Percentiles rank a stretch among this genome's conserved stretches.
Conservation (phyloP, 2,797 vertebrate genomes). For the Lagodon rhomboides region DNA sequence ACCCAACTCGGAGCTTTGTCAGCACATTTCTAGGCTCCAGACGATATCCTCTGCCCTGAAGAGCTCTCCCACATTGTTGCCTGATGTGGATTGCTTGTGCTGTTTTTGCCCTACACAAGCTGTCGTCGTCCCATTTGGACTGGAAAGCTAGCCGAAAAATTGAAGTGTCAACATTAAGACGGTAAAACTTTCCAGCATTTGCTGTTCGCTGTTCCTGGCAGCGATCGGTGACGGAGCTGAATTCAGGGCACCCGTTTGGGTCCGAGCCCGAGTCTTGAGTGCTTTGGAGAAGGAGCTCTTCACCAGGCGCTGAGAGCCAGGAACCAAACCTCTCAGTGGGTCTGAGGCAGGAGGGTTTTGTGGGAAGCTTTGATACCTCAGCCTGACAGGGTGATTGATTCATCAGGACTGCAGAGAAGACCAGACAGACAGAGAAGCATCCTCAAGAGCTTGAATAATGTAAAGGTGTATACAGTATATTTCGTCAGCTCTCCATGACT, state of each 20-base stretch:
- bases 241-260: slow-evolving; percentile 70
- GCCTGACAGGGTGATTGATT: slow-evolving; percentile 56
- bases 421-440: slow-evolving; percentile 37
- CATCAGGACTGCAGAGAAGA: slow-evolving; percentile 37
- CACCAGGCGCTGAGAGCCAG: slow-evolving; percentile 35
- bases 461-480: slow-evolving; percentile 16
- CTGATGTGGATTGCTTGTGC: slow-evolving; percentile 15
- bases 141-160: slow-evolving; percentile 47
- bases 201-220: slow-evolving; percentile 72
- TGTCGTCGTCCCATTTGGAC: slow-evolving; percentile 61
- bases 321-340: slow-evolving; percentile 50
- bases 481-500: slow-evolving; percentile 25
- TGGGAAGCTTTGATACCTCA: slow-evolving; percentile 42
- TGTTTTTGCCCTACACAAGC: slow-evolving; percentile 45
- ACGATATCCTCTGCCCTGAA: not conserved
- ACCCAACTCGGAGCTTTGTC: slow-evolving; percentile 17
- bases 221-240: slow-evolving; percentile 39
- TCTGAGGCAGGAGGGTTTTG: slow-evolving; percentile 31
- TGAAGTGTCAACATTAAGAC: slow-evolving; percentile 54
- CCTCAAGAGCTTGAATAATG: slow-evolving; percentile 24
- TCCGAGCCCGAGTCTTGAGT: slow-evolving; percentile 44
- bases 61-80: slow-evolving; percentile 27
- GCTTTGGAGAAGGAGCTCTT: slow-evolving; percentile 45
- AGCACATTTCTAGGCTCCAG: slow-evolving; percentile 23
- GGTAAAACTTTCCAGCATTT: slow-evolving; percentile 75